Conservation (phyloP, 2,113 vertebrate genomes). For the Hassar affinis region DNA sequence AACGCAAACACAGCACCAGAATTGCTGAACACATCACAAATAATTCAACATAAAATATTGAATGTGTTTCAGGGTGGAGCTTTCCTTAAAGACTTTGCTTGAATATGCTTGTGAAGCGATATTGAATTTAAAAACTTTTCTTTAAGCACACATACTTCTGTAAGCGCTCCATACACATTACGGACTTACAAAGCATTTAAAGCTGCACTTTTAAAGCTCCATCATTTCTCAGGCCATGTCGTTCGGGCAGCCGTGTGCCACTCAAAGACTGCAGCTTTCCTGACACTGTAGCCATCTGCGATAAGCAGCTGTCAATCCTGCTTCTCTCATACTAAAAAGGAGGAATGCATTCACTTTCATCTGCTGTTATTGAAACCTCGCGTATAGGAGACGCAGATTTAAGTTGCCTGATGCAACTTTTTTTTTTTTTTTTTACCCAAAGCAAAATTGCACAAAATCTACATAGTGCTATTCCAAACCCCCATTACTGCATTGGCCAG, state of each 20-base stretch:
- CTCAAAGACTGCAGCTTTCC: not conserved
- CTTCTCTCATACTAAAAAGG: not conserved
- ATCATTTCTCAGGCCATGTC: not conserved
- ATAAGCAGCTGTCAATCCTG: slow-evolving; percentile 1
- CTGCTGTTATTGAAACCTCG: not conserved
- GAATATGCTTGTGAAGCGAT: not conserved
- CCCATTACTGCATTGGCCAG: not conserved
- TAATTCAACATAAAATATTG: not conserved
- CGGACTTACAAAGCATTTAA: not conserved
- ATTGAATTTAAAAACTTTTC: not conserved
- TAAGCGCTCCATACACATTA: not conserved
- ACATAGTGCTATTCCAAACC: not conserved
- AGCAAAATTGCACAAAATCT: not conserved
- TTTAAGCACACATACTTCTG: not conserved
- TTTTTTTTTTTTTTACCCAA: not conserved
- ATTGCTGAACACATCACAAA: not conserved
- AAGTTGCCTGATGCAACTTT: not conserved
- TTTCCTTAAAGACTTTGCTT: not conserved
- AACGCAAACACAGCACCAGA: not conserved
- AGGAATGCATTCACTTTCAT: not conserved
- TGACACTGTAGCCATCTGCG: not conserved
- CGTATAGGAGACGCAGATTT: not conserved
- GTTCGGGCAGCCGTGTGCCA: not conserved
- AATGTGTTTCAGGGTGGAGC: not conserved
- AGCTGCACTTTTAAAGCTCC: not conserved